phyloP scores from a whole-genome alignment of 2,797 vertebrate species.

The Ispidina lecontei region DNA sequence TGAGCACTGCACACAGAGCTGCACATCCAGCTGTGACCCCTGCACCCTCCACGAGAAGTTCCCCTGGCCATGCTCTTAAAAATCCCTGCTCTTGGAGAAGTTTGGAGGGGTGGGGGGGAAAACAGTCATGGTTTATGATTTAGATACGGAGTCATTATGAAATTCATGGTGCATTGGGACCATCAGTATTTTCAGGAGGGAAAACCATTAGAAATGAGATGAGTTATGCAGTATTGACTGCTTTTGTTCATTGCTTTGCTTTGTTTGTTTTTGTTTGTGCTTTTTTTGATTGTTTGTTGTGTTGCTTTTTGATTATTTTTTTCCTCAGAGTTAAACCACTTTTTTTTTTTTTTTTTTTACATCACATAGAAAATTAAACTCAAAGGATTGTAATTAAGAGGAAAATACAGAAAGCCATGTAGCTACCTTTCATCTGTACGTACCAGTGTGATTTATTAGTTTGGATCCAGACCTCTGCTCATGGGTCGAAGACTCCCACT shows the following conservation, averaged over 20 bases:
- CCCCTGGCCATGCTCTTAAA: neutral
- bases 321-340: neutral
- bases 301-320: neutral
- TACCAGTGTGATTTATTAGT: neutral
- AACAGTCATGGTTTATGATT: neutral
- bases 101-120: neutral
- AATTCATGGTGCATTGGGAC: neutral
- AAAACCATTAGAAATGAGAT: neutral
- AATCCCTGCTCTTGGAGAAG: neutral
- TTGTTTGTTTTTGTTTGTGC: too few species aligned
- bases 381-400: neutral
- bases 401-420: neutral
- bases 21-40: neutral
- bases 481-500: neutral
- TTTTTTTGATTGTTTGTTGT: too few species aligned
- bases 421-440: neutral
- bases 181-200: neutral
- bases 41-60: fast-evolving
- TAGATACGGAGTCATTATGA: neutral
- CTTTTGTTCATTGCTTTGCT: neutral
- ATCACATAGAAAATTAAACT: neutral
- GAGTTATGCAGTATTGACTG: neutral
- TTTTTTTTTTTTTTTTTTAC: slow-evolving; percentile 1
- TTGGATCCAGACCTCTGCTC: neutral
- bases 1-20: fast-evolving